A percentile compares a stretch with the other conserved stretches of the same genome.
phyloP scores from a whole-genome alignment of 2,797 vertebrate genomes.

The Pseudochaenichthys georgianus region DNA sequence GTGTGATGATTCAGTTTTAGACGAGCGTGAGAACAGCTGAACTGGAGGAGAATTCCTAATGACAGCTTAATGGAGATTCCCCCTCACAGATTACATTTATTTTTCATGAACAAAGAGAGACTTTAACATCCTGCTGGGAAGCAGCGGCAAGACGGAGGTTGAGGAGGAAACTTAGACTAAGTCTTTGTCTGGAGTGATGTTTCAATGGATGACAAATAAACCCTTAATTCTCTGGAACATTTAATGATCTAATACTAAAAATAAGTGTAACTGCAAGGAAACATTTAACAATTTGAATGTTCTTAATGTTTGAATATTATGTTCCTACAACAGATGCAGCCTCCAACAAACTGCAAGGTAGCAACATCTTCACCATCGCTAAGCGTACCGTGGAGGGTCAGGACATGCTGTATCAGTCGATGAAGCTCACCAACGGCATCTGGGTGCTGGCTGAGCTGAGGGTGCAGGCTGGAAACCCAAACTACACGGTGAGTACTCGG shows the following conservation, averaged over 20 bases:
- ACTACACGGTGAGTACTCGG: slow-evolving; percentile 86
- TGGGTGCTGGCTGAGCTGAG: slow-evolving; percentile 95
- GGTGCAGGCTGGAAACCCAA: slow-evolving; percentile 90
- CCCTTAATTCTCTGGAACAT: slow-evolving; percentile 23
- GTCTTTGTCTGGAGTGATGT: slow-evolving; percentile 40
- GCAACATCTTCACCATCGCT: slow-evolving; percentile 96
- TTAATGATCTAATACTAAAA: slow-evolving; percentile 37
- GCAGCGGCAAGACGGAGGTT: slow-evolving; percentile 32
- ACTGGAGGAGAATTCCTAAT: slow-evolving; percentile 67
- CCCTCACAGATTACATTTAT: slow-evolving; percentile 57
- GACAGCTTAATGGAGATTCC: slow-evolving; percentile 69
- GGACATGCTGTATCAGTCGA: slow-evolving; percentile 98
- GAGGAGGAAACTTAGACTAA: slow-evolving; percentile 42
- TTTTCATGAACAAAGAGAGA: slow-evolving; percentile 52
- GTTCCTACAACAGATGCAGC: slow-evolving; percentile 84
- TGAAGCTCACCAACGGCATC: slow-evolving; percentile 95
- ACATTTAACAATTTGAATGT: neutral
- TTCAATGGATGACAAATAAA: slow-evolving; percentile 31
- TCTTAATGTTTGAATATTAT: neutral
- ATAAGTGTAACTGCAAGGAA: neutral
- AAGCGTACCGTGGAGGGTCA: slow-evolving; percentile 95
- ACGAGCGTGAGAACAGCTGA: slow-evolving; percentile 48
- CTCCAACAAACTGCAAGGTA: slow-evolving; percentile 93
- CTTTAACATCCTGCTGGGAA: slow-evolving; percentile 46
- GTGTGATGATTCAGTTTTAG: slow-evolving; percentile 62